Base-by-base conservation (phyloP, 2,113 vertebrate genomes). In the Leiothrix lutea region DNA sequence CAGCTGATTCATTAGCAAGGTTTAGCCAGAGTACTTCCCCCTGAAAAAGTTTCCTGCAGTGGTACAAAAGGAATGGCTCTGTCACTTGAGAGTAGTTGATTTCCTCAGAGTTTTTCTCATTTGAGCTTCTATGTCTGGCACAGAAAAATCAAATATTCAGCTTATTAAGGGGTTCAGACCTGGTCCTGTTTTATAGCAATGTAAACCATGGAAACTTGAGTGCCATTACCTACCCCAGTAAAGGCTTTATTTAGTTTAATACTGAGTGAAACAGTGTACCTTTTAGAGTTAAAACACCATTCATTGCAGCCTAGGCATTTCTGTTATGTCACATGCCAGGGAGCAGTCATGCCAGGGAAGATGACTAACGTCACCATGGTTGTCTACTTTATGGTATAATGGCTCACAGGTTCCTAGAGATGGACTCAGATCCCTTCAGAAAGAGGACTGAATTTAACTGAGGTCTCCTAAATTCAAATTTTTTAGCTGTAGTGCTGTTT, bases 361-460 rank as follows among this genome's bases (percentile, higher is more conserved):
- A 33, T 38, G 31, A 69, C 17, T 36, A 33, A 45, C 0, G 2
- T 19, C 24, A 64, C 16, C 0, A 0, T 61, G 26, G 22, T 11
- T 90, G 20, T 40, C 31, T 71, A 4, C 40, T 38, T 2, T 29
- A 15, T 7, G 33, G 33, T 22, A 45, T 21, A 50, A 65, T n/a
- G 48, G 20, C 28, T 88, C 2, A 0, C 44, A 61, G 29, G 21
- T 75, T 40, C 26, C 53, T 56, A 29, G 73, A 85, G 19, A 5
- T 23, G 17, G 17, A 56, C 36, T 60, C 57, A 48, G 10, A 53
- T 53, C 19, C 4, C 26, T 35, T 79, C 67, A 53, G 48, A 77
- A 73, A 67, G 29, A 67, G 8, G 12, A 44, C 0, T 78, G 12
- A 72, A 64, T 65, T 85, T 62, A 79, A 81, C 18, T 6, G 8